These are phyloP conservation scores for Rhadinocentrus ornatus DNA, from an alignment of 2,797 vertebrate genomes.

Conservation along the genomic window DNA sequence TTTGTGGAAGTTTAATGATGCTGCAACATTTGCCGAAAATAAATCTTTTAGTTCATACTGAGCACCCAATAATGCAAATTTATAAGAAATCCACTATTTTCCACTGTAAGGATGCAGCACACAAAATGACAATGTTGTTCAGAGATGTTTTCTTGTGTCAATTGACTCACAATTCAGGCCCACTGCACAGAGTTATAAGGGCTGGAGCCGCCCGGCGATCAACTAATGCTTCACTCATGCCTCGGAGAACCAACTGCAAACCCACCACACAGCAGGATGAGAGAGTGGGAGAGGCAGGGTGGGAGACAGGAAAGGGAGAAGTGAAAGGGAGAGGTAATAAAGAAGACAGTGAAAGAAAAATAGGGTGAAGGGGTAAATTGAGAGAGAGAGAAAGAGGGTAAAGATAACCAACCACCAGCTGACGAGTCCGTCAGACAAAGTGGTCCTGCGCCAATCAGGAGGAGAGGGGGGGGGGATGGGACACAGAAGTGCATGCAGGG, in stretches of 20 bases:
- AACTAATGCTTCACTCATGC: constrained; percentile 99
- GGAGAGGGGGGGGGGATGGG: constrained; percentile 40
- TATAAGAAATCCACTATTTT: background rate
- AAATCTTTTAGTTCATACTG: background rate
- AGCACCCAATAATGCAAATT: background rate
- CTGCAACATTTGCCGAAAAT: constrained; percentile 11
- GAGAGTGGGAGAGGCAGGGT: constrained; percentile 71
- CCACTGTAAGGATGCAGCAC: constrained; percentile 70
- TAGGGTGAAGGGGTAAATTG: constrained; percentile 45
- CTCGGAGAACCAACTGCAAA: constrained; percentile 98
- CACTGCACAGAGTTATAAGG: constrained; percentile 99
- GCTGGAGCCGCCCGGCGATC: constrained; percentile 99
- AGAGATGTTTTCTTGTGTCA: constrained; percentile 64
- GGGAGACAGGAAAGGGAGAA: constrained; percentile 63
- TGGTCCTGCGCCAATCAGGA: constrained; percentile 76
- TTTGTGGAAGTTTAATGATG: constrained; percentile 4
- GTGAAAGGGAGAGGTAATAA: constrained; percentile 47
- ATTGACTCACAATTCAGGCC: constrained; percentile 99
- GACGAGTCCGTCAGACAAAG: constrained; percentile 56
- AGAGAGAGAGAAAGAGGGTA: constrained; percentile 28
- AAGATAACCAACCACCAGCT: constrained; percentile 54
- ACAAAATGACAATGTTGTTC: constrained; percentile 61
- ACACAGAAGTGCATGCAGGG: constrained; percentile 71
- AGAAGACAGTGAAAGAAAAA: constrained; percentile 24
- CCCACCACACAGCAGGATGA: constrained; percentile 87